phyloP scores from a whole-genome alignment of 2,888 invertebrate species.

The Barypeithes pellucidus region DNA sequence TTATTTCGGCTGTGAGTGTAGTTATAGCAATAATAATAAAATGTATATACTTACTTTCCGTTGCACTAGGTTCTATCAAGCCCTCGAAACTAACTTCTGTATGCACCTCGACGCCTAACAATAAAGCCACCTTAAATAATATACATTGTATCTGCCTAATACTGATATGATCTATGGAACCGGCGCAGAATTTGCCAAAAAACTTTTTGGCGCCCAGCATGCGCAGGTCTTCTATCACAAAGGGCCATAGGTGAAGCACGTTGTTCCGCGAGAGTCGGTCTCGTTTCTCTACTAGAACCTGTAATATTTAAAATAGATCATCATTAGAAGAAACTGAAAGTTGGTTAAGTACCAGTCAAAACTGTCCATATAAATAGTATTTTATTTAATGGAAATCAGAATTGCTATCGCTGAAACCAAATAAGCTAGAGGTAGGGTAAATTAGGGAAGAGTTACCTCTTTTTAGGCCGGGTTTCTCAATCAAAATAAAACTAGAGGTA shows the following conservation, averaged over 20 bases:
- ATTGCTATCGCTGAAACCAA: no score
- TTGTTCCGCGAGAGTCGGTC: conserved; percentile 97
- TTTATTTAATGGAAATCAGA: no score
- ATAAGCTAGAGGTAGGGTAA: no score
- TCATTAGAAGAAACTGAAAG: no score
- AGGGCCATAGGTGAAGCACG: conserved; percentile 98
- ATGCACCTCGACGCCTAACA: conserved; percentile 96
- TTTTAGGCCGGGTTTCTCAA: no score
- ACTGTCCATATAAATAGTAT: no score
- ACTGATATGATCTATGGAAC: conserved; percentile 98
- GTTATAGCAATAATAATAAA: no score
- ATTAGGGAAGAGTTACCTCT: no score
- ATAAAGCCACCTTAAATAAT: conserved; percentile 92
- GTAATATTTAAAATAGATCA: conserved; percentile 30
- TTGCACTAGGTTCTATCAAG: conserved; percentile 83
- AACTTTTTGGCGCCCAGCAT: conserved; percentile 97
- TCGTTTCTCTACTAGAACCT: conserved; percentile 93
- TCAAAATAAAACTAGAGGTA: no score
- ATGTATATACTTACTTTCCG: conserved; percentile 70
- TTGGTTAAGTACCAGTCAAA: no score
- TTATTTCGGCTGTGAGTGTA: no score
- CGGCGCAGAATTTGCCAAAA: conserved; percentile 99
- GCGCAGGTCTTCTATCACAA: conserved; percentile 95
- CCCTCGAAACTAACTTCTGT: conserved; percentile 93
- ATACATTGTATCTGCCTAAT: conserved; percentile 97